These are phyloP conservation scores for Ctenopoma kingsleyae DNA, from an alignment of 2,797 vertebrate genomes.

Conservation along the genomic window DNA sequence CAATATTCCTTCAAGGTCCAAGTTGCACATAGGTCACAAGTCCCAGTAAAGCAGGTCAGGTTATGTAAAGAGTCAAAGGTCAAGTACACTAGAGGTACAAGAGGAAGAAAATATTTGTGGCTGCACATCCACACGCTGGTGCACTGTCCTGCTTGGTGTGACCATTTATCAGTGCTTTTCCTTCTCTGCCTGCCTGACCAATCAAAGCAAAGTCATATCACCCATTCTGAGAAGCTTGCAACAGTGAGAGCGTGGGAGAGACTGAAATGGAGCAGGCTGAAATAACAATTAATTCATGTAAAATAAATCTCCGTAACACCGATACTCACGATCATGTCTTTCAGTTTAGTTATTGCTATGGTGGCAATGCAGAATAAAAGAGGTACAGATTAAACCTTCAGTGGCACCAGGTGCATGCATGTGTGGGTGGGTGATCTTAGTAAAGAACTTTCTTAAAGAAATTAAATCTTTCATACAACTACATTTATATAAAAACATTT, in stretches of 20 bases:
- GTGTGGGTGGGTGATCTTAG: constrained; percentile 25
- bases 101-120: neutral
- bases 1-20: neutral
- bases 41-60: neutral
- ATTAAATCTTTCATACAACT: constrained; percentile 54
- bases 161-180: neutral
- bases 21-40: neutral
- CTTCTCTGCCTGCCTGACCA: constrained; percentile 22
- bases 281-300: constrained; percentile 24
- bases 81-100: neutral
- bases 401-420: constrained; percentile 4
- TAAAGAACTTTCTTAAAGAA: constrained; percentile 28
- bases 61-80: constrained; percentile 7
- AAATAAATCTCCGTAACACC: constrained; percentile 36
- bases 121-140: neutral
- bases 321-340: constrained; percentile 14
- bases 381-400: neutral
- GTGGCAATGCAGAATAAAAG: neutral
- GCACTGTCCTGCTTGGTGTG: neutral
- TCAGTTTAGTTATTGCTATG: constrained; percentile 6
- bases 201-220: constrained; percentile 45
- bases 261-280: constrained; percentile 15
- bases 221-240: constrained; percentile 16
- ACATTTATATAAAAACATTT: constrained; percentile 49
- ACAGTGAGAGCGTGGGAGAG: constrained; percentile 5